Base-by-base conservation (phyloP, 2,797 vertebrate species). In the Coluber constrictor region DNA sequence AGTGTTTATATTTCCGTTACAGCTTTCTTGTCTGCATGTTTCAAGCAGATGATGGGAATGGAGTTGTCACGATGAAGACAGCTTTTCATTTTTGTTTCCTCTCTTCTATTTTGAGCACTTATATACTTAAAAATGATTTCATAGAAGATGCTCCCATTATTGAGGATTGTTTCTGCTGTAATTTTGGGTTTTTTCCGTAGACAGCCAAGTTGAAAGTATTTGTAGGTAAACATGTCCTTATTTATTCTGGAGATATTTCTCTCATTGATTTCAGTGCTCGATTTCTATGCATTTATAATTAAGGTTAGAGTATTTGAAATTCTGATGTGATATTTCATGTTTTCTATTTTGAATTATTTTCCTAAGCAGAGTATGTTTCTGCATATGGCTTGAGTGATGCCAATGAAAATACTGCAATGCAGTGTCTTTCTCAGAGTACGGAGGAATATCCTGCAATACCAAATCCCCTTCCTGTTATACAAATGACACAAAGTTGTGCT, bases 361-460 rank as follows among this genome's bases (percentile, higher is more conserved):
- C 91, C 92, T 93, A 91, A 93, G 9, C 61, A 95, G 89, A 94
- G 87, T 94, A 59, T 27, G 43, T 29, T 37, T 94, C 93, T 92
- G 51, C 27, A 11, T 94, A 94, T 94, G 55, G 61, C 4, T n/a
- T 89, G 61, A 95, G 6, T 70, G 70, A 63, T 4, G 91, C 66
- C 5, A 1, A 91, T n/a, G 70, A 59, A 32, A 87, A 8, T 88
- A 15, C 57, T 92, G 61, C 63, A 90, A 90, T 79, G 88, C 9
- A 8, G 92, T 55, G 55, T 86, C 93, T 94, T 95, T 55, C 55
- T 90, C 29, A 90, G 51, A 70, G 32, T 57, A 51, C 63, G 8
- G 32, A 92, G 54, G 89, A 16, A 13, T 66, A 54, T 57, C 70
- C 87, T 89, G 60, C 59, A 27, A 90, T 87, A 92, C 32, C 37